Percentiles rank a stretch among this genome's conserved stretches.
Evolutionary conservation across 2,888 invertebrate genomes (phyloP).

Genomic region (Sinopyrophorus schimmeli): DNA sequence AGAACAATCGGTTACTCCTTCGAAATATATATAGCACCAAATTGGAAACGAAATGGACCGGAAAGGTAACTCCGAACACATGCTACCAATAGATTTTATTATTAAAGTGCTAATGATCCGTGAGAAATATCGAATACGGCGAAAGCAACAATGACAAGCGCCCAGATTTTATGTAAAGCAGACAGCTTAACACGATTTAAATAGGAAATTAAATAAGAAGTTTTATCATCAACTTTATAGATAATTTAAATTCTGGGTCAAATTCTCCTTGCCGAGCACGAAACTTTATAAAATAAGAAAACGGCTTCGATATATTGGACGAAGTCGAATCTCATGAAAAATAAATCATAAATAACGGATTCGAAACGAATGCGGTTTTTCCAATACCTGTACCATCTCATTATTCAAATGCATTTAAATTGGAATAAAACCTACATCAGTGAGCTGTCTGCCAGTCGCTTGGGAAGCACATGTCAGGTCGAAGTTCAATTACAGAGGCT

Average conservation of each 20-base stretch:
- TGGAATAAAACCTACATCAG: conserved; percentile 29
- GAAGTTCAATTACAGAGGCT: conserved; percentile 30
- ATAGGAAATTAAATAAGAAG: conserved; percentile 7
- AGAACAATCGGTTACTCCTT: conserved; percentile 32
- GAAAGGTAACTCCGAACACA: conserved; percentile 31
- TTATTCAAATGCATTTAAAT: conserved; percentile 30
- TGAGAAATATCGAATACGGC: conserved; percentile 19
- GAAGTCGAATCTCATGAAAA: background rate
- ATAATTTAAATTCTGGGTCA: background rate
- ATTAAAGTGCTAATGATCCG: conserved; percentile 29
- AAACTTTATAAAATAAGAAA: too few relatives aligned
- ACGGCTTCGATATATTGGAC: too few relatives aligned
- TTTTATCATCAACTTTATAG: conserved; percentile 1
- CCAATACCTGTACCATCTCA: conserved; percentile 11
- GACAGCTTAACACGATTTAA: conserved; percentile 8
- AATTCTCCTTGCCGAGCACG: too few relatives aligned
- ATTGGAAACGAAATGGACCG: conserved; percentile 30
- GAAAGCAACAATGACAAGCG: conserved; percentile 14
- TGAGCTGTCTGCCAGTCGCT: conserved; percentile 25
- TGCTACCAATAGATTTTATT: conserved; percentile 31
- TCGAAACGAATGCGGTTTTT: conserved; percentile 16
- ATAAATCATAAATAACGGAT: background rate
- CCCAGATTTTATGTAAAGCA: conserved; percentile 21
- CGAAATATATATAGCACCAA: conserved; percentile 30
- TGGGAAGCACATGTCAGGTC: conserved; percentile 29